Conservation (phyloP, 2,113 vertebrate genomes). For the Xyrauchen texanus region DNA sequence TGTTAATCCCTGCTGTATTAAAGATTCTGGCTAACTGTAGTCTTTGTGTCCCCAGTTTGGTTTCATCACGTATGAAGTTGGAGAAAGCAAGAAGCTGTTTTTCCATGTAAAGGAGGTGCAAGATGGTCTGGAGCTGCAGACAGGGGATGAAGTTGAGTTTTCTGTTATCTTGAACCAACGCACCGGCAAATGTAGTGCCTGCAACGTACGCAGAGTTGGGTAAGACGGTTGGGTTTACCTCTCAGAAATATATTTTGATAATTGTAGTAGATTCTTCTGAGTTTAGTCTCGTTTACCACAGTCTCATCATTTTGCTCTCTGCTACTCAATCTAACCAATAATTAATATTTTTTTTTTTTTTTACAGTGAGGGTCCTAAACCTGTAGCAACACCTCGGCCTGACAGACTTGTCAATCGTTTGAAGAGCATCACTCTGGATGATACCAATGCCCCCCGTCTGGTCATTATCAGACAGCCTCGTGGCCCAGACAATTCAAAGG, state of each 20-base stretch:
- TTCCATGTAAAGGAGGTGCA: slow-evolving; percentile 99
- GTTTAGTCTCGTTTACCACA: no score
- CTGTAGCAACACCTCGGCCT: slow-evolving; percentile 90
- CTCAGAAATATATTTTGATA: background rate
- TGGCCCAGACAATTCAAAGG: slow-evolving; percentile 98
- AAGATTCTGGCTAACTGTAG: background rate
- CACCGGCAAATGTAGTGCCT: slow-evolving; percentile 97
- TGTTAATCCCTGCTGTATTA: no score
- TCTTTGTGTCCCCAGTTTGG: slow-evolving; percentile 81
- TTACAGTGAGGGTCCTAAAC: slow-evolving; percentile 88
- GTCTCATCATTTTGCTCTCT: no score
- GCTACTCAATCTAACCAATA: no score
- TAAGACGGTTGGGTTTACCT: slow-evolving; percentile 52
- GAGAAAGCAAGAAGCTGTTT: slow-evolving; percentile 98
- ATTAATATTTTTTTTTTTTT: background rate
- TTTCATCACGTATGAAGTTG: slow-evolving; percentile 98
- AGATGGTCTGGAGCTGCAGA: slow-evolving; percentile 94
- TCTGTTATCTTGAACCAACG: slow-evolving; percentile 96
- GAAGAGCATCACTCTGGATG: slow-evolving; percentile 96
- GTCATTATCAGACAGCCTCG: slow-evolving; percentile 94
- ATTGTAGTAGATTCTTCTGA: no score
- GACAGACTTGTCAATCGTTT: slow-evolving; percentile 94
- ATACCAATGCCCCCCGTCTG: slow-evolving; percentile 92
- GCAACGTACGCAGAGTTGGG: slow-evolving; percentile 96
- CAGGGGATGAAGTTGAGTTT: slow-evolving; percentile 97